Evolutionary conservation across 53 echinoderm and acorn worm species (phyloP).

Genomic region (Holothuria scabra): DNA sequence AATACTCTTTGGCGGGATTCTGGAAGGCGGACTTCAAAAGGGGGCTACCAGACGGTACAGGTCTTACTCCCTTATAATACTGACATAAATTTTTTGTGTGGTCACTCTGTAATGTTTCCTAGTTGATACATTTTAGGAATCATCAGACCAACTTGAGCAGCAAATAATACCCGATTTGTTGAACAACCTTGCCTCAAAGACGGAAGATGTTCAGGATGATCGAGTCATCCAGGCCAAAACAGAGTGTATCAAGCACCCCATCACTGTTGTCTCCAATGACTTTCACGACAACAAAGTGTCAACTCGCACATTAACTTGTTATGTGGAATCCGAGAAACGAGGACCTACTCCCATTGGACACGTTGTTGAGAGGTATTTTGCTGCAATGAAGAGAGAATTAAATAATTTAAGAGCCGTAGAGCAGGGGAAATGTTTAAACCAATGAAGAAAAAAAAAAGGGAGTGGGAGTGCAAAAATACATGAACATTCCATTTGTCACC

Average conservation of each 20-base stretch:
- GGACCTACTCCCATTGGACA: no score
- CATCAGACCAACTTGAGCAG: background rate
- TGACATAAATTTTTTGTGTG: slow-evolving; percentile 15
- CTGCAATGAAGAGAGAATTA: no score
- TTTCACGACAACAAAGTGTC: slow-evolving; percentile 26
- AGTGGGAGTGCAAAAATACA: no score
- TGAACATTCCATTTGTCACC: no score
- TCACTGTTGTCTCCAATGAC: slow-evolving; percentile 29
- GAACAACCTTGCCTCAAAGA: slow-evolving; percentile 6
- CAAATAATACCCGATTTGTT: slow-evolving; percentile 28
- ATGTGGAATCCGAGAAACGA: slow-evolving; percentile 20
- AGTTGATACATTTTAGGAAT: slow-evolving; percentile 13
- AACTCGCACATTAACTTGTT: slow-evolving; percentile 23
- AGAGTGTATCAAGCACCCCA: slow-evolving; percentile 24
- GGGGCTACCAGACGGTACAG: no score
- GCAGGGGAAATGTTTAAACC: no score
- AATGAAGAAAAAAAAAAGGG: no score
- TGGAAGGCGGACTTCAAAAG: no score
- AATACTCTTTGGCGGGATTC: no score
- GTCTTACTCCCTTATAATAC: no score
- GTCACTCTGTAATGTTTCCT: slow-evolving; percentile 2
- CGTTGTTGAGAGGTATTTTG: no score
- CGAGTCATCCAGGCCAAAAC: slow-evolving; percentile 24
- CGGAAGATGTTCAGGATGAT: slow-evolving; percentile 30
- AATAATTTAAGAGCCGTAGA: no score